Evolutionary conservation across 2,888 invertebrate species (phyloP), one percentile per base, ranked within the genome.

Genomic region (Orthonevra nobilis): DNA sequence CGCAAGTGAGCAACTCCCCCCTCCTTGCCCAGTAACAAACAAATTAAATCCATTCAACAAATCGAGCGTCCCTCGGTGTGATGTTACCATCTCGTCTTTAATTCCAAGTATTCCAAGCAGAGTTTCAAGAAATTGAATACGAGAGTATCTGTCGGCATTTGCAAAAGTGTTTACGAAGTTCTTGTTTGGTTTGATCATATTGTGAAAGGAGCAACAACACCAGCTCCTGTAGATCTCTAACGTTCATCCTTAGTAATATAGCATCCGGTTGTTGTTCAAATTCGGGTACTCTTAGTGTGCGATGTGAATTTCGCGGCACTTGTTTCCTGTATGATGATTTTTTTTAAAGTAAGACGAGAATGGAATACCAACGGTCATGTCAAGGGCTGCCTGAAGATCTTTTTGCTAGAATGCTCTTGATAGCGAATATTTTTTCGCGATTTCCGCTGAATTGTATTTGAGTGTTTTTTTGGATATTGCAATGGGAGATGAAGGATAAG

Each of bases 61-160:
- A 52, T 50, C 17, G 32, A 44, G 9, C 32, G 23, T 19, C 36
- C 23, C 20, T 17, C 23, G 64, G 26, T 42, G 32, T 14, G 28
- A 20, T 20, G 7, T 32, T 40, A 10, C 42, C 26, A 10, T 7
- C 54, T 75, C 40, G 73, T 73, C 79, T 73, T 73, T 73, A 61
- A 56, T 79, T 79, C 79, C 26, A 34, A 73, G 79, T 79, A 79
- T 73, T 79, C n/a, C 20, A 40, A 15, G n/a, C n/a, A 14, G 28
- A 36, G 54, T 72, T 56, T 66, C 17, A 28, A 34, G 64, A 77
- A 72, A 77, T 66, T 77, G 52, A 72, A 66, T 60, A n/a, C n/a
- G n/a, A n/a, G n/a, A n/a, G n/a, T n/a, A 72, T 64, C 28, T 46
- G 79, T 73, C 79, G 79, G 79, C 79, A 73, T 79, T 73, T 10